Percentiles rank a stretch among this genome's conserved stretches.
Evolutionary conservation across 53 echinoderm and acorn worm genomes (phyloP).

Genomic region (Glandiceps talaboti): DNA sequence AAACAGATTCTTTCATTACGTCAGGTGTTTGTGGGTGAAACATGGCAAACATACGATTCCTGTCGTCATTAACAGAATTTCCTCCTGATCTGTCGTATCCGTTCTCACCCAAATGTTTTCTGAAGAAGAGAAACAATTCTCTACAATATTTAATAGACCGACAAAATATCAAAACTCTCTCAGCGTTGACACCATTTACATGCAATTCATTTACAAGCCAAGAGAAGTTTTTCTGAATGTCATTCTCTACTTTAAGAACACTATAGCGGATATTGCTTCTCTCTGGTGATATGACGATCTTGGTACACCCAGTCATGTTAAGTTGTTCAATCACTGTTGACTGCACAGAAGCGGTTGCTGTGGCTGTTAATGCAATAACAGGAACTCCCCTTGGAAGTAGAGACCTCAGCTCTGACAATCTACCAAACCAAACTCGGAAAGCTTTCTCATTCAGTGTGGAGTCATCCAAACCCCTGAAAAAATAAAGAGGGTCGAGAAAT

Average conservation of each 20-base stretch:
- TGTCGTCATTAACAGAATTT: too few relatives aligned
- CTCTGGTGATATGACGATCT: constrained; percentile 19
- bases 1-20: background rate
- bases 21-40: constrained; percentile 15
- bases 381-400: constrained; percentile 3
- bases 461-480: background rate
- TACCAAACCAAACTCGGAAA: constrained; percentile 9
- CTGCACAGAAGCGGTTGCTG: constrained; percentile 9
- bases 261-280: constrained; percentile 16
- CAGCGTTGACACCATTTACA: background rate
- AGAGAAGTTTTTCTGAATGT: constrained; percentile 2
- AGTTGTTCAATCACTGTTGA: constrained; percentile 3
- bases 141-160: too few relatives aligned
- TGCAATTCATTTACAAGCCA: constrained; percentile 5
- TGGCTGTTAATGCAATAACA: constrained; percentile 18
- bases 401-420: constrained; percentile 14
- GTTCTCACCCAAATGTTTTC: constrained; percentile 1
- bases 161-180: too few relatives aligned
- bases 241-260: too few relatives aligned
- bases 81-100: constrained; percentile 2
- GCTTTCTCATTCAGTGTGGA: constrained; percentile 3
- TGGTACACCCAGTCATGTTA: background rate
- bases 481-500: too few relatives aligned
- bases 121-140: too few relatives aligned
- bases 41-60: constrained; percentile 12